Evolutionary conservation across 2,888 invertebrate genomes (phyloP), one percentile per base, ranked within the genome.

Genomic region (Apotomis betuletana): DNA sequence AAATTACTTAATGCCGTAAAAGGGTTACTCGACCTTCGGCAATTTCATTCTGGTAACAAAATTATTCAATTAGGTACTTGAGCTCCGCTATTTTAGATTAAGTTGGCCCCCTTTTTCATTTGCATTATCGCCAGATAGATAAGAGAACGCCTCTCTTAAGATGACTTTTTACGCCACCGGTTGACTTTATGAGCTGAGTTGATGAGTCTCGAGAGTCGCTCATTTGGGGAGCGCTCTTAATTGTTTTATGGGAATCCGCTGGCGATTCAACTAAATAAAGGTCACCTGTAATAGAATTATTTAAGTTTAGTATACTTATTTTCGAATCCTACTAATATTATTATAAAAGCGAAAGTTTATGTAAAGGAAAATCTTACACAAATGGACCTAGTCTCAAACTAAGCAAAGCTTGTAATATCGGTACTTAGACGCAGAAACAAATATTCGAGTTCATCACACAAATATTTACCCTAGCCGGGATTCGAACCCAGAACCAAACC

Each of bases 31-130:
- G 67, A 70, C 80, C 80, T 80, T 76, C 76, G 79, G 83, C 83
- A 83, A 83, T 85, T 83, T 79, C 80, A 81, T 85, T 84, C 82
- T 82, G 83, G 82, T 83, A 86, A 85, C 86, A 80, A 89, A 88
- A 88, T 90, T 88, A 90, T 89, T 89, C 87, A 88, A 89, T 90
- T 89, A 87, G 83, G 82, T 85, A 85, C 87, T 86, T 41, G 78
- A 85, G 81, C 81, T 80, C 77, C 79, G 81, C 81, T 83, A 83
- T 87, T 87, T 83, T 80, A 86, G 84, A 87, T 85, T 81, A 87
- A 85, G 63, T 72, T 68, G 57, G 80, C 81, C 83, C 81, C 77
- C 84, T 88, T 85, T 87, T 87, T 85, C 81, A 84, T 87, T 88
- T 84, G 79, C 83, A 82, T 87, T 86, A 86, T 83, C 80, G 74